Percentiles rank a stretch among this genome's conserved stretches.
Evolutionary conservation across 2,888 invertebrate species (phyloP).

Genomic region (Eupithecia dodoneata): DNA sequence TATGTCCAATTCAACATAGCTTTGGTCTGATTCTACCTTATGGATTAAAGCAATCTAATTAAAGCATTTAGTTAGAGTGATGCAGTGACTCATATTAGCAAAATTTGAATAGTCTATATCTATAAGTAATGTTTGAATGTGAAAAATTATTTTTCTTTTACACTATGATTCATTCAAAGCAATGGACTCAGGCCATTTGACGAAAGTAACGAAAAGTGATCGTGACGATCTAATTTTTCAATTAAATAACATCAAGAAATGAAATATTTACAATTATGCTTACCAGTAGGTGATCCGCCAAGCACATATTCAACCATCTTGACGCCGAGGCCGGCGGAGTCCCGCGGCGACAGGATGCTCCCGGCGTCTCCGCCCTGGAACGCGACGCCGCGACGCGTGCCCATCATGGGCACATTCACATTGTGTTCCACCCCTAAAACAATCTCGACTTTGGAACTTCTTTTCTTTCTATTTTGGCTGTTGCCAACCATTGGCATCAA

Average conservation of each 20-base stretch:
- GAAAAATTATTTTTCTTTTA: neutral
- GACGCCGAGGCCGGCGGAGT: constrained; percentile 96
- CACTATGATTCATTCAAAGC: neutral
- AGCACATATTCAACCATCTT: constrained; percentile 99
- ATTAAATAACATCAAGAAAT: neutral
- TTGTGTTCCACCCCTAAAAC: constrained; percentile 75
- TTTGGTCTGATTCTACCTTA: neutral
- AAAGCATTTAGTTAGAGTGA: neutral
- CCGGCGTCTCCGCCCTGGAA: constrained; percentile 86
- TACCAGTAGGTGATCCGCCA: constrained; percentile 93
- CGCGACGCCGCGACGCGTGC: constrained; percentile 88
- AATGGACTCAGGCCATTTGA: too few species aligned
- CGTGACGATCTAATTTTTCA: too few species aligned
- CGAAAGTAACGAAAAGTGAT: too few species aligned
- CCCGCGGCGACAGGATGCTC: constrained; percentile 90
- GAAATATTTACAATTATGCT: neutral
- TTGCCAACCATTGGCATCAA: neutral
- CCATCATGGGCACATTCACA: constrained; percentile 85
- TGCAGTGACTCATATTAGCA: neutral
- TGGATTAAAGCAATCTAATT: neutral
- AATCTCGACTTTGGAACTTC: neutral
- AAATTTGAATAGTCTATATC: neutral
- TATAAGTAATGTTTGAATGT: neutral
- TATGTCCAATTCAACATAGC: neutral
- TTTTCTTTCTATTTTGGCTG: neutral